Evolutionary conservation across 1,140 invertebrate species (phyloP).

Genomic region (Armadillidium nasatum): DNA sequence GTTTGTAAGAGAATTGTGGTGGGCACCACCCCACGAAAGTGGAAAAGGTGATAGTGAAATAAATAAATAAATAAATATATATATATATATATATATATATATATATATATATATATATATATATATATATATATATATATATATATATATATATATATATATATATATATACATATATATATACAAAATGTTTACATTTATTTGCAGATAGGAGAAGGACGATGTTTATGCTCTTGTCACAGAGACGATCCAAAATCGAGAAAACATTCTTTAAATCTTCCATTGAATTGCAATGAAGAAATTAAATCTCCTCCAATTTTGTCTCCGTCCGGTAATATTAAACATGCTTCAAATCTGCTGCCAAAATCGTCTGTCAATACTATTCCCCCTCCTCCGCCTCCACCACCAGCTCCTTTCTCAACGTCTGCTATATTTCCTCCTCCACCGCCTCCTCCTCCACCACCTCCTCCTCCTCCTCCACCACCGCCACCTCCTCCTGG

Average conservation of each 20-base stretch:
- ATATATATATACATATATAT: too few relatives aligned
- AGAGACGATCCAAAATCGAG: slow-evolving; percentile 48
- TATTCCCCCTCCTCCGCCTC: slow-evolving; percentile 49
- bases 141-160: too few relatives aligned
- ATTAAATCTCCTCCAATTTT: slow-evolving; percentile 48
- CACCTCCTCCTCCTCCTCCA: slow-evolving; percentile 49
- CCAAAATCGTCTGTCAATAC: slow-evolving; percentile 25
- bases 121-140: too few relatives aligned
- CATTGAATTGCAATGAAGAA: slow-evolving; percentile 17
- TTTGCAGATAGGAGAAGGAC: slow-evolving; percentile 44
- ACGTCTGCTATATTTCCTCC: slow-evolving; percentile 5
- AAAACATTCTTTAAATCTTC: slow-evolving; percentile 49
- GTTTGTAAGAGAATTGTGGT: too few relatives aligned
- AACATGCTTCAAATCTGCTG: slow-evolving; percentile 45
- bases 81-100: too few relatives aligned
- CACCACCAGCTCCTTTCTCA: slow-evolving; percentile 25
- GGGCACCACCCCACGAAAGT: too few relatives aligned
- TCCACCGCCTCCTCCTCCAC: slow-evolving; percentile 32
- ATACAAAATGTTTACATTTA: too few relatives aligned
- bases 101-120: too few relatives aligned
- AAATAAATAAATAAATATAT: too few relatives aligned
- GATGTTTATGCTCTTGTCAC: slow-evolving; percentile 53
- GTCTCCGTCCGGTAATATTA: slow-evolving; percentile 44
- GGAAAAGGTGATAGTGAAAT: too few relatives aligned
- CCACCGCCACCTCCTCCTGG: slow-evolving; percentile 46